Evolutionary conservation across 2,888 invertebrate species (phyloP).

Genomic region (Melinopterus prodromus): DNA sequence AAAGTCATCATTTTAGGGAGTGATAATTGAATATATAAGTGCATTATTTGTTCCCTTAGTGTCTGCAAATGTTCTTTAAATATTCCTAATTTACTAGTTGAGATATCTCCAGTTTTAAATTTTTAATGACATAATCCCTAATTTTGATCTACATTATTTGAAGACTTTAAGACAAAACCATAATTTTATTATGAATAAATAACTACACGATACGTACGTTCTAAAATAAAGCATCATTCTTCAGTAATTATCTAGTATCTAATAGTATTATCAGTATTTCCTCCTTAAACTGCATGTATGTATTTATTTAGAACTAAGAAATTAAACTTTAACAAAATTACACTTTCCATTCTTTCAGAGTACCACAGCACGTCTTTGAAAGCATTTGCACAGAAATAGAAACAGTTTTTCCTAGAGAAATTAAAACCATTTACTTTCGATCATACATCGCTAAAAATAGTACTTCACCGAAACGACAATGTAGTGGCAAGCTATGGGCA

Average conservation of each 20-base stretch:
- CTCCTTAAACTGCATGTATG: not conserved
- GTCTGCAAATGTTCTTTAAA: too few species aligned
- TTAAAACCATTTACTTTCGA: not conserved
- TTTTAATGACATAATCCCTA: too few species aligned
- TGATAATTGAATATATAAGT: too few species aligned
- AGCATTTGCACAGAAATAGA: not conserved
- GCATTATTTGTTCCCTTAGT: too few species aligned
- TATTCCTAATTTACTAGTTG: too few species aligned
- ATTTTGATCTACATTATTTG: too few species aligned
- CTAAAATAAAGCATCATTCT: not conserved
- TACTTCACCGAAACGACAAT: not conserved
- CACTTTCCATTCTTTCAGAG: not conserved
- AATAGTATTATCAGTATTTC: too few species aligned
- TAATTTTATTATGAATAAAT: too few species aligned
- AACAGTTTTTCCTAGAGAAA: not conserved
- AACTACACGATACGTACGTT: too few species aligned
- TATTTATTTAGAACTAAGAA: not conserved
- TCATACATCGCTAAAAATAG: not conserved
- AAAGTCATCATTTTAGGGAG: too few species aligned
- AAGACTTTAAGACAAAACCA: too few species aligned
- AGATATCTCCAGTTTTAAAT: too few species aligned
- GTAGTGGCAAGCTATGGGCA: not conserved
- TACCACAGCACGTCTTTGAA: not conserved
- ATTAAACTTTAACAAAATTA: not conserved
- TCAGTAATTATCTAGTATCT: not conserved